Evolutionary conservation across 2,113 vertebrate genomes (phyloP).

Genomic region (Seriola dumerili): DNA sequence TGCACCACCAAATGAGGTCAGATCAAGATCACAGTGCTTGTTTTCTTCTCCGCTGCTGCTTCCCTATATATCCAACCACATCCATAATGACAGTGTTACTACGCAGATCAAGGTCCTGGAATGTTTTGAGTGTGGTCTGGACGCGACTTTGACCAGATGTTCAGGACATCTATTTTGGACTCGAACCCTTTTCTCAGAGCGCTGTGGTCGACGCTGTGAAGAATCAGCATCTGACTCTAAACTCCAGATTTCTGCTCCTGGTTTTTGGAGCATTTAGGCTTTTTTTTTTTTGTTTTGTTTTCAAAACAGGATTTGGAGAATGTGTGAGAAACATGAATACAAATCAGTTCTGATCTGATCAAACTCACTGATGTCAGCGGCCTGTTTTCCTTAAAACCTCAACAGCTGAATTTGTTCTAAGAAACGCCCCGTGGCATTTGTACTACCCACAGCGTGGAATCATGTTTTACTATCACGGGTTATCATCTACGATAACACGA

Average conservation of each 20-base stretch:
- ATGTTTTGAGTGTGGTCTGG: slow-evolving; percentile 72
- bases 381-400: neutral
- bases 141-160: slow-evolving; percentile 73
- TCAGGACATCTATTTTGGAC: slow-evolving; percentile 78
- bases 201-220: slow-evolving; percentile 33
- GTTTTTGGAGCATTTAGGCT: too few relatives aligned
- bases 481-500: neutral
- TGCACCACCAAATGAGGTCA: slow-evolving; percentile 20
- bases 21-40: slow-evolving; percentile 33
- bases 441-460: neutral
- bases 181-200: slow-evolving; percentile 32
- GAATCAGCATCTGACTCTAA: neutral
- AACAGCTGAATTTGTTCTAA: neutral
- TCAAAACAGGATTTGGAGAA: slow-evolving; percentile 9
- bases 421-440: neutral
- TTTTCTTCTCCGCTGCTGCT: slow-evolving; percentile 50
- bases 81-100: slow-evolving; percentile 81
- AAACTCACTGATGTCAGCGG: neutral
- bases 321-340: slow-evolving; percentile 7
- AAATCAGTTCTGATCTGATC: slow-evolving; percentile 2
- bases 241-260: neutral
- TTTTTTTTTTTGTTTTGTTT: neutral
- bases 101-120: slow-evolving; percentile 62
- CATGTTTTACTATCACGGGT: neutral
- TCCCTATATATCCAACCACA: slow-evolving; percentile 75